Conservation (phyloP, 30 jellyfish, hydroid and myxozoan species). For the Aurelia aurita region DNA sequence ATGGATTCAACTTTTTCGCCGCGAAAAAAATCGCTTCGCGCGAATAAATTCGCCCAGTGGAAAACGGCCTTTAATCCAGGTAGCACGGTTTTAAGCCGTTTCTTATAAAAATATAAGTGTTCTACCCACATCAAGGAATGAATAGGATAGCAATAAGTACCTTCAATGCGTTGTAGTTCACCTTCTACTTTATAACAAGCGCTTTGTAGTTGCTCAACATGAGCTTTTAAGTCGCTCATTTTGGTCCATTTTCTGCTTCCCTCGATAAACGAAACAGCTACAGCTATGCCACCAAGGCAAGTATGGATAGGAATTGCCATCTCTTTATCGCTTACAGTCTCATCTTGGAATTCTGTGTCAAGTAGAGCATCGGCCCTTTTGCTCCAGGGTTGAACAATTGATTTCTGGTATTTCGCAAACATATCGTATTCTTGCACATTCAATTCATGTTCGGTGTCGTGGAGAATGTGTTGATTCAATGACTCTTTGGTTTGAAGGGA, state of each 20-base stretch:
- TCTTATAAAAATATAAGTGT: too few relatives aligned
- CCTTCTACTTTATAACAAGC: slow-evolving; percentile 1
- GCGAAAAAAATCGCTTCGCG: too few relatives aligned
- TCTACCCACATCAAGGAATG: too few relatives aligned
- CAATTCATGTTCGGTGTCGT: slow-evolving; percentile 2
- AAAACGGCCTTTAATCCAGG: too few relatives aligned
- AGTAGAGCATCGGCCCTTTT: slow-evolving; percentile 33
- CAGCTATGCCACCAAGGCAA: not conserved
- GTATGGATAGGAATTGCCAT: not conserved
- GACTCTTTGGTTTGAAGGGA: not conserved
- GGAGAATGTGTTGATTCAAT: slow-evolving; percentile 2
- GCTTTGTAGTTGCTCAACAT: not conserved
- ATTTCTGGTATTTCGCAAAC: not conserved
- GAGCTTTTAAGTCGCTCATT: not conserved
- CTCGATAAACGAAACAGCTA: not conserved
- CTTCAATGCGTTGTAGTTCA: not conserved
- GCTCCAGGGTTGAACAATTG: not conserved
- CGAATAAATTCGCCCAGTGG: too few relatives aligned
- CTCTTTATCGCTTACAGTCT: slow-evolving; percentile 10
- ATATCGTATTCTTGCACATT: not conserved
- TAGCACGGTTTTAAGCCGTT: too few relatives aligned
- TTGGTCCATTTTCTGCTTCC: slow-evolving; percentile 8
- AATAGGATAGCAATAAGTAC: not conserved
- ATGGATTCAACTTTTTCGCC: too few relatives aligned
- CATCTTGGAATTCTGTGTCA: slow-evolving; percentile 24